phyloP scores from a whole-genome alignment of 1,140 invertebrate species.

The Chelonus insularis region DNA sequence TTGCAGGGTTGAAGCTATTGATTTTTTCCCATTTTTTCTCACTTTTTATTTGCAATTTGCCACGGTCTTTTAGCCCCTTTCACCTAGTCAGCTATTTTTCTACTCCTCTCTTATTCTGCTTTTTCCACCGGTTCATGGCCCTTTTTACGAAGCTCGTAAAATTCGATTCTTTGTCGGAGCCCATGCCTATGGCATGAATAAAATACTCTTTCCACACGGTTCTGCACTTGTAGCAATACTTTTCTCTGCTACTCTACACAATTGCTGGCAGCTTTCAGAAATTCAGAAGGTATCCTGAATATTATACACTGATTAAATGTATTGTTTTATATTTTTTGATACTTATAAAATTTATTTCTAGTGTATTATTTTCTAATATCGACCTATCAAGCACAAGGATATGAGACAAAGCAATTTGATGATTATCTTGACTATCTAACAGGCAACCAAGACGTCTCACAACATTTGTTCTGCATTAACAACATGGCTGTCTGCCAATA shows the following conservation, averaged over 20 bases:
- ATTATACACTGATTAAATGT: too few relatives aligned
- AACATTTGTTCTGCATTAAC: constrained; percentile 20
- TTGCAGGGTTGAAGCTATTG: background rate
- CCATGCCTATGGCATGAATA: constrained; percentile 23
- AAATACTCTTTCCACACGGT: constrained; percentile 15
- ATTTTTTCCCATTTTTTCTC: background rate
- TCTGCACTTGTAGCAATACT: constrained; percentile 7
- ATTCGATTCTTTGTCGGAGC: constrained; percentile 16
- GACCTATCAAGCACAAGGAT: background rate
- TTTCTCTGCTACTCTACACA: background rate
- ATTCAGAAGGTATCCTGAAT: too few relatives aligned
- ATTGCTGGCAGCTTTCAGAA: background rate
- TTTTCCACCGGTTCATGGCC: background rate
- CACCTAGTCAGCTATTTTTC: constrained; percentile 2
- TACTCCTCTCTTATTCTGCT: background rate
- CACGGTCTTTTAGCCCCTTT: background rate
- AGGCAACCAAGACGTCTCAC: constrained; percentile 1
- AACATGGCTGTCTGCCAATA: constrained; percentile 23
- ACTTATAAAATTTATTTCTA: too few relatives aligned
- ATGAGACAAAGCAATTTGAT: background rate
- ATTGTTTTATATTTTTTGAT: too few relatives aligned
- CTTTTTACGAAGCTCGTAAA: constrained; percentile 20
- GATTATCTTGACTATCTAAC: constrained; percentile 13
- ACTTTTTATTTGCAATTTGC: constrained; percentile 2
- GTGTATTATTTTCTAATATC: background rate